These are phyloP conservation scores for Carassius gibelio DNA, from an alignment of 2,113 vertebrate genomes.

Conservation along the genomic window DNA sequence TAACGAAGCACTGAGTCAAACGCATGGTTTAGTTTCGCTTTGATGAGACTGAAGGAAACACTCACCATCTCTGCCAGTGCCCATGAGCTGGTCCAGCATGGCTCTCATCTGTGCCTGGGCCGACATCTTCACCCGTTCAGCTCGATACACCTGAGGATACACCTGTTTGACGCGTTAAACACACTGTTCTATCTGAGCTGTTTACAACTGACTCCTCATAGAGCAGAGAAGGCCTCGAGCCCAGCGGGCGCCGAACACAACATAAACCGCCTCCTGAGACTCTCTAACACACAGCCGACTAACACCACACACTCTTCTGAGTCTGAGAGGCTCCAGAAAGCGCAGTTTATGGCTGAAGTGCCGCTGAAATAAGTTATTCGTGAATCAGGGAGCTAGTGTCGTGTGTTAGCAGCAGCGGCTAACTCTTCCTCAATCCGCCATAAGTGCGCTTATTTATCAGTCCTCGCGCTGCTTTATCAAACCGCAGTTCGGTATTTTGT, in stretches of 20 bases:
- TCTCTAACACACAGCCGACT: background rate
- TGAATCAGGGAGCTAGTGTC: background rate
- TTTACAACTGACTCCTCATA: background rate
- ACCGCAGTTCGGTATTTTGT: background rate
- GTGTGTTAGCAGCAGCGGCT: conserved; percentile 19
- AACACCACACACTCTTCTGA: background rate
- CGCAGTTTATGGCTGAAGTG: background rate
- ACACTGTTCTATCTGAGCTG: background rate
- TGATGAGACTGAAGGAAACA: conserved; percentile 9
- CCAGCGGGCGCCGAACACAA: background rate
- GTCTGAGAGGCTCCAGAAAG: background rate
- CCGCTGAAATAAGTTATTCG: background rate
- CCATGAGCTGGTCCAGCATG: conserved; percentile 99
- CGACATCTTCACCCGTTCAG: conserved; percentile 80
- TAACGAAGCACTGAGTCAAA: background rate
- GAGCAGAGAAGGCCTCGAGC: conserved; percentile 28
- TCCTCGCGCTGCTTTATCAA: conserved; percentile 1
- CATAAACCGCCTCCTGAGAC: background rate
- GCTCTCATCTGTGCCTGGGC: conserved; percentile 98
- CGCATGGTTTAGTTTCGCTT: conserved; percentile 20
- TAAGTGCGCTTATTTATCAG: background rate
- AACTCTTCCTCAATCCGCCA: conserved; percentile 11
- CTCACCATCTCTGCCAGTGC: conserved; percentile 96
- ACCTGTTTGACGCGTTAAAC: background rate
- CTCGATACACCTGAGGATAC: background rate